phyloP scores from a whole-genome alignment of 2,797 vertebrate species.

The Anguilla megastoma region DNA sequence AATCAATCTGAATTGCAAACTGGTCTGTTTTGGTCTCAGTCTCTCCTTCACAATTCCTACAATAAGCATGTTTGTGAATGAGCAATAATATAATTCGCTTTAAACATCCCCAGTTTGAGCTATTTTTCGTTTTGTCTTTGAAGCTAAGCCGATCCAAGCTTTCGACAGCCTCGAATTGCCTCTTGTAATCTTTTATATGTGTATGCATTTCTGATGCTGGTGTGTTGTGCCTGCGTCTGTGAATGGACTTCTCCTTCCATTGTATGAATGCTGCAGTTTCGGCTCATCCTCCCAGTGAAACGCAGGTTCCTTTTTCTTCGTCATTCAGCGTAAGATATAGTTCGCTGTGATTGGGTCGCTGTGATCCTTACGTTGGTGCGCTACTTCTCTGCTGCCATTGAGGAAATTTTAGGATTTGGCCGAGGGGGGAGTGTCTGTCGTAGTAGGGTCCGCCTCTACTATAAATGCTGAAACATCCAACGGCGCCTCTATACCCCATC shows the following conservation, averaged over 20 bases:
- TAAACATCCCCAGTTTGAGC: background rate
- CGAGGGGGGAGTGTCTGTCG: slow-evolving; percentile 57
- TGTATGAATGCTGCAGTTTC: slow-evolving; percentile 47
- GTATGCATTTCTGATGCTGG: background rate
- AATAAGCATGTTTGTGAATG: background rate
- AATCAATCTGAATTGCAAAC: background rate
- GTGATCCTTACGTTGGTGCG: slow-evolving; percentile 24
- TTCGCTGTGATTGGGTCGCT: slow-evolving; percentile 62
- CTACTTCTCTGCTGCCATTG: slow-evolving; percentile 61
- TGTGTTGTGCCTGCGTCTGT: background rate
- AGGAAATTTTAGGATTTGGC: slow-evolving; percentile 52
- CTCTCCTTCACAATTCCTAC: background rate
- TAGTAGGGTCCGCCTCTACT: slow-evolving; percentile 58
- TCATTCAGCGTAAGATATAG: slow-evolving; percentile 54
- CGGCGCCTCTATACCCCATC: background rate
- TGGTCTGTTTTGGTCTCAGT: background rate
- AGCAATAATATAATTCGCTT: background rate
- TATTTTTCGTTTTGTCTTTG: background rate
- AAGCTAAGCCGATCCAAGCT: background rate
- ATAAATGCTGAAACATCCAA: slow-evolving; percentile 54
- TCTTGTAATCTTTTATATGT: background rate
- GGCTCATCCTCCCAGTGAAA: slow-evolving; percentile 54
- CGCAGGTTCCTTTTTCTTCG: slow-evolving; percentile 53
- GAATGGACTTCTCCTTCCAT: slow-evolving; percentile 23
- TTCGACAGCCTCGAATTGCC: background rate